A percentile compares a stretch with the other conserved stretches of the same genome.
Conservation (phyloP, 2,113 vertebrate genomes). For the Girardinichthys multiradiatus region DNA sequence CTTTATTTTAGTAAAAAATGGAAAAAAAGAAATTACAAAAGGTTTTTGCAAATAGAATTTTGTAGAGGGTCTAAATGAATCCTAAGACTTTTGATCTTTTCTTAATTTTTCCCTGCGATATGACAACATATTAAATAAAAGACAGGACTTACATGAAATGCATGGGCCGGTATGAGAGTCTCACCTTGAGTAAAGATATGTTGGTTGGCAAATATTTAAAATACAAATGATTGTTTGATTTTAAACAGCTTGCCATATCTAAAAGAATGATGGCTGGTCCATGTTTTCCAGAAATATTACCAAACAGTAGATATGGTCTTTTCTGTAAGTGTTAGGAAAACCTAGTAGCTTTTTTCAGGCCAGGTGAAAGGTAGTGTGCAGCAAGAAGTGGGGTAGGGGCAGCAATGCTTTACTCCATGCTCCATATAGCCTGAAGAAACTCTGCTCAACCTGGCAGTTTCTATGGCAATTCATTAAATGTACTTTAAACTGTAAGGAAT, state of each 20-base stretch:
- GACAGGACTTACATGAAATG: conserved; percentile 53
- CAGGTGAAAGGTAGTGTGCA: neutral
- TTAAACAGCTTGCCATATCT: neutral
- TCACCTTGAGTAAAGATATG: no score
- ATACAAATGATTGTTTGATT: neutral
- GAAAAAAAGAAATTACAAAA: neutral
- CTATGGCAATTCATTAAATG: no score
- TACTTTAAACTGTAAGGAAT: no score
- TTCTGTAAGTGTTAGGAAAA: no score
- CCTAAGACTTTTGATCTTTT: neutral
- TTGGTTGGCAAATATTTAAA: neutral
- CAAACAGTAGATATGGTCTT: neutral
- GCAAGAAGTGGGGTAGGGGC: neutral
- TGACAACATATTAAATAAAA: conserved; percentile 56
- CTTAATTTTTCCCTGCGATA: conserved; percentile 48
- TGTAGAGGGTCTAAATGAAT: no score
- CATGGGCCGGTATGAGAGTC: neutral
- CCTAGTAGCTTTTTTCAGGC: no score
- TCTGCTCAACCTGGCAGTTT: no score
- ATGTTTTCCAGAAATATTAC: neutral
- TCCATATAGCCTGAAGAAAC: neutral
- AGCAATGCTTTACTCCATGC: neutral
- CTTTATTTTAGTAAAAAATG: conserved; percentile 55
- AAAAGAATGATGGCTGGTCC: neutral
- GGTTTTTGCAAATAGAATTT: no score